Conservation (phyloP, 2,113 vertebrate species). For the Prochilodus magdalenae region DNA sequence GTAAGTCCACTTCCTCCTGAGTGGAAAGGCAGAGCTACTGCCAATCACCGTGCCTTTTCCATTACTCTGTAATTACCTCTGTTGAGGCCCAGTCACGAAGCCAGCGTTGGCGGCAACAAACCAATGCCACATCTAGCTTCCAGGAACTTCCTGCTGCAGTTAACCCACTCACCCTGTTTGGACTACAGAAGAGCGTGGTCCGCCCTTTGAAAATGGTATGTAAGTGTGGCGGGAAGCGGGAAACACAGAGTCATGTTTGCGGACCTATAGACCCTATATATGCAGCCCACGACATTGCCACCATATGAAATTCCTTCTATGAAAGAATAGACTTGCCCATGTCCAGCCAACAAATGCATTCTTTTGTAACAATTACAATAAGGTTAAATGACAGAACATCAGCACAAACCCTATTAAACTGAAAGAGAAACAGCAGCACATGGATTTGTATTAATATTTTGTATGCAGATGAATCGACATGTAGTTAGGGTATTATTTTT, state of each 20-base stretch:
- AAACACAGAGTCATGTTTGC: neutral
- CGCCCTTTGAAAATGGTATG: slow-evolving; percentile 16
- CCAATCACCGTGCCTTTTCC: slow-evolving; percentile 55
- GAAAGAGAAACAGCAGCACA: no score
- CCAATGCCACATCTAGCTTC: slow-evolving; percentile 43
- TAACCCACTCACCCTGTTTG: slow-evolving; percentile 31
- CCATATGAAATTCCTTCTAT: neutral
- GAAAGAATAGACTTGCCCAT: neutral
- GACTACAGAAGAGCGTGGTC: slow-evolving; percentile 31
- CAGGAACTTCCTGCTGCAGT: slow-evolving; percentile 43
- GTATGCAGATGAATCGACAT: no score
- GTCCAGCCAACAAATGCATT: neutral
- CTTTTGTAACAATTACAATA: neutral
- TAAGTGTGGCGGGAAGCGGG: slow-evolving; percentile 21
- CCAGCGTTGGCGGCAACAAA: slow-evolving; percentile 40
- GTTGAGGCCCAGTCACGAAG: slow-evolving; percentile 47
- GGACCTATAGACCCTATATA: slow-evolving; percentile 13
- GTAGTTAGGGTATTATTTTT: no score
- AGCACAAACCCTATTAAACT: no score
- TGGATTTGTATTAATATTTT: no score
- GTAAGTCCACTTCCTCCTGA: slow-evolving; percentile 68
- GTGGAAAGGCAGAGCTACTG: slow-evolving; percentile 30
- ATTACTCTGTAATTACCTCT: slow-evolving; percentile 69
- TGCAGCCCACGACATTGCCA: neutral
- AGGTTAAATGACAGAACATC: neutral